Base-by-base conservation (phyloP, 2,888 invertebrate species). In the Slavum lentiscoides region DNA sequence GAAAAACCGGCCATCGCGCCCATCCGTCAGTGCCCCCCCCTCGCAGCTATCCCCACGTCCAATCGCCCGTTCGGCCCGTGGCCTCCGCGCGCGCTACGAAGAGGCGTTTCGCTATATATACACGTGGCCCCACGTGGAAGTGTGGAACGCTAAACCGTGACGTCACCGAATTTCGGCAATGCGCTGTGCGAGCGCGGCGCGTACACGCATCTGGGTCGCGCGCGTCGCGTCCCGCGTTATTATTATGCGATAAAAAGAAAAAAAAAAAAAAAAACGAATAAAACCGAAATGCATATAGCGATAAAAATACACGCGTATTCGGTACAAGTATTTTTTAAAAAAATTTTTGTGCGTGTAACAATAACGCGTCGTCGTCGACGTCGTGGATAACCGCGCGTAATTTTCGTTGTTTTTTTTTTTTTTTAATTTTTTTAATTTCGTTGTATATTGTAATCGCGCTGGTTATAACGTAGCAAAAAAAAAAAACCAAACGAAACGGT, bases 51-150 rank as follows among this genome's bases (percentile, higher is more conserved):
- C 4, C 30, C 30, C 30, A 4, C 30, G 30, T 30, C 30, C 30
- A 1, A 30, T 30, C 30, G 30, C 43, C 72, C 66, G 70, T 58
- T 19, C 58, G 15, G 13, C 53, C 37, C 39, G 37, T 8, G 43
- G 9, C 70, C 55, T 15, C 17, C 55, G 30, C 30, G 30, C 30
- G 30, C 30, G 30, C 30, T 30, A 30, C 30, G 70, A n/a, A 43
- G 49, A 68, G 72, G 70, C 80, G 80, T 70, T 80, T 80, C n/a
- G 80, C 74, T 82, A 77, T 82, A 83, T 82, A 82, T 83, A 77
- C 83, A 83, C 83, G 83, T 83, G 83, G 80, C 74, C 77, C 77
- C 83, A 83, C 83, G 83, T 83, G 83, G 43, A 82, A 77, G 82
- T 82, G 83, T 83, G 83, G 43, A 82, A 77, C 72, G 67, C 82